Evolutionary conservation across 1,140 invertebrate species (phyloP).

Genomic region (Eumaeus atala): DNA sequence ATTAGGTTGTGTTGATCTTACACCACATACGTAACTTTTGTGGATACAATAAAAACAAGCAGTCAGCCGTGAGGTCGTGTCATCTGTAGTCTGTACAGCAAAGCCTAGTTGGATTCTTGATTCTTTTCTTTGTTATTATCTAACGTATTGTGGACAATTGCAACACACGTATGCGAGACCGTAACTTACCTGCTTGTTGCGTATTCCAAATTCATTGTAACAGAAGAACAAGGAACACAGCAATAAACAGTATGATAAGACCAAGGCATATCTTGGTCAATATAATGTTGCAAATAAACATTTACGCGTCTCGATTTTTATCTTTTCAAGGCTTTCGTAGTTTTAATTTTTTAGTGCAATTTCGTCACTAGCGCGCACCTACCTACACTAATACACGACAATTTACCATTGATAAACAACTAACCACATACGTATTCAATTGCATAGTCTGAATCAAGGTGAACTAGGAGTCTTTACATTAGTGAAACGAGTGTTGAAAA

Average conservation of each 20-base stretch:
- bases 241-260: background rate
- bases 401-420: no score
- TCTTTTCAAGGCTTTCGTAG: no score
- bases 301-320: background rate
- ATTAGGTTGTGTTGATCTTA: background rate
- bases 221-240: background rate
- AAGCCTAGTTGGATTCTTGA: no score
- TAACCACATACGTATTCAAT: no score
- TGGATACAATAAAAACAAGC: background rate
- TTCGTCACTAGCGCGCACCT: no score
- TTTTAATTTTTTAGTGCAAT: no score
- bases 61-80: background rate
- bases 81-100: no score
- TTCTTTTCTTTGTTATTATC: background rate
- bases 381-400: no score
- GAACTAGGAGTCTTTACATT: no score
- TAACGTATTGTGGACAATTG: constrained; percentile 1
- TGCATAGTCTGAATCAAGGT: no score
- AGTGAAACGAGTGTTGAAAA: no score
- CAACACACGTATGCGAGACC: background rate
- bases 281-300: background rate
- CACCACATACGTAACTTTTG: background rate
- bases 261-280: constrained; percentile 13
- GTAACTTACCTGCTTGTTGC: background rate
- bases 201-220: constrained; percentile 5